Conservation (phyloP, 2,113 vertebrate species). For the Oriolus oriolus region DNA sequence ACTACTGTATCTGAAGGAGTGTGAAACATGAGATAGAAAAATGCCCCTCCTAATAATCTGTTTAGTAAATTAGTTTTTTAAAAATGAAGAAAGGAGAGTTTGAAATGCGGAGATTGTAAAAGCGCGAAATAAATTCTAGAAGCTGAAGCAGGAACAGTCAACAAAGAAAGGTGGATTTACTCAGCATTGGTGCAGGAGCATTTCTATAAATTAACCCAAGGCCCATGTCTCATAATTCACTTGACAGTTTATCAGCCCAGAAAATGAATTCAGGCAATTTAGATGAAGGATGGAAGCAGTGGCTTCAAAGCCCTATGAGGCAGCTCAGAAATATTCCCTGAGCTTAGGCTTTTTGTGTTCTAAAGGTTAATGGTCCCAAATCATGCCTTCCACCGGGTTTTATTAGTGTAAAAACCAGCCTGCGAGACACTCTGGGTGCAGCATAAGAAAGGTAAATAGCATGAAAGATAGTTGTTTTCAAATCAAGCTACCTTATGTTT, state of each 20-base stretch:
- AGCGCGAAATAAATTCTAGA: background rate
- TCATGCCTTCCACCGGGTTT: slow-evolving; percentile 41
- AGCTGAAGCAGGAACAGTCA: background rate
- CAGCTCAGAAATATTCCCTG: slow-evolving; percentile 33
- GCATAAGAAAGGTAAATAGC: slow-evolving; percentile 30
- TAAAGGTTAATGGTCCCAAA: slow-evolving; percentile 48
- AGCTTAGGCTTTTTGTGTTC: slow-evolving; percentile 33
- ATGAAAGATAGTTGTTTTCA: slow-evolving; percentile 4
- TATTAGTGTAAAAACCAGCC: slow-evolving; percentile 21
- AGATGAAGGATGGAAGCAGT: slow-evolving; percentile 57
- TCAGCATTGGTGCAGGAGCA: background rate
- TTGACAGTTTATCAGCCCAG: slow-evolving; percentile 60
- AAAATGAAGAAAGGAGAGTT: background rate
- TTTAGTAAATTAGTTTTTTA: background rate
- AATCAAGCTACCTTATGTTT: background rate
- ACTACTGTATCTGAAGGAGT: background rate
- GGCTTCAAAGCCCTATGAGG: background rate
- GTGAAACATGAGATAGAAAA: background rate
- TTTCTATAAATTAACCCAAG: slow-evolving; percentile 57
- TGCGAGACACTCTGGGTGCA: background rate
- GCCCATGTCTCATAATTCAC: slow-evolving; percentile 30
- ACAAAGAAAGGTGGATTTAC: slow-evolving; percentile 10
- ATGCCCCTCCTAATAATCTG: background rate
- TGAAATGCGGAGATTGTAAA: background rate
- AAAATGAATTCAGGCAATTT: slow-evolving; percentile 61